Evolutionary conservation across 2,797 vertebrate genomes (phyloP).

Genomic region (Urophycis tenuis): DNA sequence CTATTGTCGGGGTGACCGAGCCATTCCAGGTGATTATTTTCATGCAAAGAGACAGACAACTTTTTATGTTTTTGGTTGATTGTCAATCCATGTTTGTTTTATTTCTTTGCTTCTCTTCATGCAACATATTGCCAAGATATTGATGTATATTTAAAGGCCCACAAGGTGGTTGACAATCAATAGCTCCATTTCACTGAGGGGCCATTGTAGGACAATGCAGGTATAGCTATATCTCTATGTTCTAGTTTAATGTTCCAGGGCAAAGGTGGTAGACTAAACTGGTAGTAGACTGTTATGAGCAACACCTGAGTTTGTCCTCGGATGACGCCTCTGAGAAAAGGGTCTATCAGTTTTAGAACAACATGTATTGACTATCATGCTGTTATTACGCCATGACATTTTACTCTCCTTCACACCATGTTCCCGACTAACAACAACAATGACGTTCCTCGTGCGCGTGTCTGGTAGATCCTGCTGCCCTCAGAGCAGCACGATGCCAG

Average conservation of each 20-base stretch:
- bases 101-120: constrained; percentile 15
- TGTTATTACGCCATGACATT: too few species aligned
- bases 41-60: neutral
- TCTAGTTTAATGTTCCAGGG: neutral
- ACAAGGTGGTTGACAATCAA: too few species aligned
- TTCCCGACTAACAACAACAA: neutral
- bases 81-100: too few species aligned
- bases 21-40: constrained; percentile 86
- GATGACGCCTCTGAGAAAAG: neutral
- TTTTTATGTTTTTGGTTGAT: neutral
- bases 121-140: neutral
- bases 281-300: neutral
- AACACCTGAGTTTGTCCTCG: neutral
- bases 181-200: too few species aligned
- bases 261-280: neutral
- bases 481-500: constrained; percentile 70
- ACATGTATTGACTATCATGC: neutral
- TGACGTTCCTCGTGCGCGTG: neutral
- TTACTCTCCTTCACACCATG: neutral
- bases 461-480: constrained; percentile 84
- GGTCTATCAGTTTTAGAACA: neutral
- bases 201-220: too few species aligned
- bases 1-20: constrained; percentile 88
- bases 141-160: too few species aligned
- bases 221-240: neutral